These are phyloP conservation scores for Apodemia zela DNA, from an alignment of 2,888 invertebrate genomes.

Conservation along the genomic window DNA sequence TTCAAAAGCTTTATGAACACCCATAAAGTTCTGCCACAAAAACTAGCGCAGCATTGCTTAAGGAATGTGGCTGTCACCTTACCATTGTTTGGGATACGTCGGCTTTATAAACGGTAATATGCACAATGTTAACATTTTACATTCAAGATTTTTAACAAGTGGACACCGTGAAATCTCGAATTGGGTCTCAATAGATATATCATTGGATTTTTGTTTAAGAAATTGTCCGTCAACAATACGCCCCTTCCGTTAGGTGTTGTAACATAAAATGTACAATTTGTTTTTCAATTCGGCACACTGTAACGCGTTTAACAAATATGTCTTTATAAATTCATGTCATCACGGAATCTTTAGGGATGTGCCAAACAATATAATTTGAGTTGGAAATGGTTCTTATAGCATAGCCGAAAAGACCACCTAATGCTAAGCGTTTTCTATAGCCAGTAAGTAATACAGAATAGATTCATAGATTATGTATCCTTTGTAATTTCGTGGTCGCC, in stretches of 20 bases:
- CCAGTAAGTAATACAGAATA: background rate
- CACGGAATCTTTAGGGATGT: conserved; percentile 8
- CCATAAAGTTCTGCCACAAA: conserved; percentile 51
- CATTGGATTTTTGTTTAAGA: conserved; percentile 65
- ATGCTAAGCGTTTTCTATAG: conserved; percentile 5
- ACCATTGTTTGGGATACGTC: conserved; percentile 46
- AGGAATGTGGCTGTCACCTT: conserved; percentile 51
- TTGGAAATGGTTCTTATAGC: conserved; percentile 2
- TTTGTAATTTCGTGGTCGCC: background rate
- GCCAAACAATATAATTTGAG: conserved; percentile 8
- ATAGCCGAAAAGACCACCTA: conserved; percentile 9
- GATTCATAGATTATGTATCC: background rate
- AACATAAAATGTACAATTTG: conserved; percentile 14
- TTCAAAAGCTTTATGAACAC: conserved; percentile 51
- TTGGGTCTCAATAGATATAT: conserved; percentile 61
- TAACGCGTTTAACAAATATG: conserved; percentile 13
- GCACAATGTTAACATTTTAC: conserved; percentile 49
- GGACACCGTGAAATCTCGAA: conserved; percentile 64
- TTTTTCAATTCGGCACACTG: conserved; percentile 13
- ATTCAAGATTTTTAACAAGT: conserved; percentile 51
- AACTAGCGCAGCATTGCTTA: conserved; percentile 48
- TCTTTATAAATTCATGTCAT: conserved; percentile 15
- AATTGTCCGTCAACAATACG: conserved; percentile 69
- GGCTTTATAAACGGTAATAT: conserved; percentile 49
- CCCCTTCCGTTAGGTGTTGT: conserved; percentile 46